These are phyloP conservation scores for Hylia prasina DNA, from an alignment of 2,113 vertebrate genomes.

Conservation along the genomic window DNA sequence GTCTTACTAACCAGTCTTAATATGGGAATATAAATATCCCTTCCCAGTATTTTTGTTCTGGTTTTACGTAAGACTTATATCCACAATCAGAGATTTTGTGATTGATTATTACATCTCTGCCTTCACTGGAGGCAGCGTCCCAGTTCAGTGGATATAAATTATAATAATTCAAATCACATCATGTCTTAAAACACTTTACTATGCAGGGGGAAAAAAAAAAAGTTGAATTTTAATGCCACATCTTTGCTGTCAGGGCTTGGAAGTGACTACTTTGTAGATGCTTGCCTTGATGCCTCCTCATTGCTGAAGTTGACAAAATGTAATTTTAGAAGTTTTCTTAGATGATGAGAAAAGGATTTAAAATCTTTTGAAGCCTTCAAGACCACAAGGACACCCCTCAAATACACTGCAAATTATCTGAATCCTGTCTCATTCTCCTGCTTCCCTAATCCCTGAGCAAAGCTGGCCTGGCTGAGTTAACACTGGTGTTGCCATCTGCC, in stretches of 20 bases:
- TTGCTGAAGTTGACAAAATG: background rate
- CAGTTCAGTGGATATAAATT: background rate
- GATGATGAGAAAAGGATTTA: background rate
- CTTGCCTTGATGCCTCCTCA: background rate
- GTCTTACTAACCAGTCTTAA: background rate
- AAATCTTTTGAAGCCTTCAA: background rate
- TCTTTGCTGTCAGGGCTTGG: background rate
- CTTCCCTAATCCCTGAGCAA: background rate
- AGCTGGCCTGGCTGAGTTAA: background rate
- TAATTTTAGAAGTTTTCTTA: background rate
- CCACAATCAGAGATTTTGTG: background rate
- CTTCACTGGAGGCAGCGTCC: background rate
- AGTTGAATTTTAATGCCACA: background rate
- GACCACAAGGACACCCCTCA: background rate
- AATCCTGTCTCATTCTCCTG: background rate
- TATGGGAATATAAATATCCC: background rate
- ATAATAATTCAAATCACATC: accelerated
- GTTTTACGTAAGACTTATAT: background rate
- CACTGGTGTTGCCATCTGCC: background rate
- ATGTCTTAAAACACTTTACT: background rate
- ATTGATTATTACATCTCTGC: background rate
- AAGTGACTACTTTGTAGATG: background rate
- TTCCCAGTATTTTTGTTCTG: background rate
- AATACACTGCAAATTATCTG: background rate
- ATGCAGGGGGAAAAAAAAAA: background rate